Base-by-base conservation (phyloP, 30 jellyfish, hydroid and myxozoan genomes). In the Aurelia aurita region DNA sequence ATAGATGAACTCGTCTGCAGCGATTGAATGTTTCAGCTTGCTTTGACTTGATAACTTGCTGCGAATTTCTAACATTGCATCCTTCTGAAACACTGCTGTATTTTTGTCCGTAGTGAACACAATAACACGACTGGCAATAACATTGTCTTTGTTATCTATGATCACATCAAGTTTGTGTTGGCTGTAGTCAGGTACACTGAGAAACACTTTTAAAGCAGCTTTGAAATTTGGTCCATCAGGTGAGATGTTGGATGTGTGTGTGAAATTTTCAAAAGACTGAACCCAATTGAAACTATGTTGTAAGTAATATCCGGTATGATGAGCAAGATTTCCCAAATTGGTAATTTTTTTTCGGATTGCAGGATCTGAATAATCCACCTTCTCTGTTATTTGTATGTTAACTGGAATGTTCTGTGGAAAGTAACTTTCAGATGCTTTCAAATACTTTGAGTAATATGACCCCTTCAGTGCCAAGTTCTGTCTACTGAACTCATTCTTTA, bases 341-440 rank as follows among this genome's bases (percentile, higher is more conserved):
- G 64, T 9, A 21, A 83, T 12, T 54, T 80, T 60, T 22, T 59
- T 46, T 10, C 87, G 93, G 11, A 88, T 61, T 19, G 53, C 29
- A 3, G 79, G 72, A 64, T 71, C 71, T 29, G 89, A 55, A 69
- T 88, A 88, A 34, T 88, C 71, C 3, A 79, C 69, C 20, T 32
- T 34, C 35, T 45, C 34, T 20, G 77, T 84, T 25, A 71, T 23
- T 46, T 77, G 82, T 29, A 88, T 46, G 64, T 65, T 72, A 4
- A 88, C 89, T 20, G 84, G 85, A 23, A 79, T 43, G 32, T 74
- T 71, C 45, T 46, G 77, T 9, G 92, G 90, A 46, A 69, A 88
- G 19, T 51, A 80, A 10, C 55, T 63, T 29, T 79, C 92, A 39
- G 72, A 68, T 11, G 62, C 32, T 21, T 51, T 72, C 28, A 79